Percentiles rank a stretch among this genome's conserved stretches.
Evolutionary conservation across 2,888 invertebrate species (phyloP).

Genomic region (Nemurella pictetii): DNA sequence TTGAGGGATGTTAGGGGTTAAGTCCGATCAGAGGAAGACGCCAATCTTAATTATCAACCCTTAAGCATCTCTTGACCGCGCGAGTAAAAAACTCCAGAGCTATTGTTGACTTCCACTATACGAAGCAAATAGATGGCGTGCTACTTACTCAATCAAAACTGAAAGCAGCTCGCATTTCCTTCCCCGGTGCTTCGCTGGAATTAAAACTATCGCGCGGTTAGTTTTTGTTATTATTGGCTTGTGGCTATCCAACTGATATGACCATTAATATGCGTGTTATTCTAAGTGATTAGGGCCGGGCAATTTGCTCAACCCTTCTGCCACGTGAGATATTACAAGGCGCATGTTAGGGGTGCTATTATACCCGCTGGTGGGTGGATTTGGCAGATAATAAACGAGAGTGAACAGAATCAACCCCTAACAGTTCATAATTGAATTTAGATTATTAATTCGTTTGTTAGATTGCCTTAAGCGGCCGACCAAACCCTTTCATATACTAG

Average conservation of each 20-base stretch:
- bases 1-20: constrained; percentile 26
- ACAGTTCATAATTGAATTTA: constrained; percentile 40
- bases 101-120: not conserved
- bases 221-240: not conserved
- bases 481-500: constrained; percentile 14
- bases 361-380: constrained; percentile 21
- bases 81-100: not conserved
- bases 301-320: constrained; percentile 8
- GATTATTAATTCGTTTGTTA: constrained; percentile 38
- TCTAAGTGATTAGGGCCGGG: not conserved
- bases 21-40: constrained; percentile 31
- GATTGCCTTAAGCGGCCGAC: constrained; percentile 21
- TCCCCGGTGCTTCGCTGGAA: not conserved
- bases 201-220: not conserved
- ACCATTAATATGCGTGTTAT: not conserved
- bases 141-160: not conserved
- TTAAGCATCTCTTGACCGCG: not conserved
- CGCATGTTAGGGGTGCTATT: constrained; percentile 31
- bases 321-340: constrained; percentile 30
- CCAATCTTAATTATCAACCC: constrained; percentile 37
- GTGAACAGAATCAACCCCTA: constrained; percentile 30
- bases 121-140: not conserved
- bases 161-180: not conserved
- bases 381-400: constrained; percentile 31
- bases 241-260: not conserved